Evolutionary conservation across 2,113 vertebrate species (phyloP).

Genomic region (Cheilinus undulatus): DNA sequence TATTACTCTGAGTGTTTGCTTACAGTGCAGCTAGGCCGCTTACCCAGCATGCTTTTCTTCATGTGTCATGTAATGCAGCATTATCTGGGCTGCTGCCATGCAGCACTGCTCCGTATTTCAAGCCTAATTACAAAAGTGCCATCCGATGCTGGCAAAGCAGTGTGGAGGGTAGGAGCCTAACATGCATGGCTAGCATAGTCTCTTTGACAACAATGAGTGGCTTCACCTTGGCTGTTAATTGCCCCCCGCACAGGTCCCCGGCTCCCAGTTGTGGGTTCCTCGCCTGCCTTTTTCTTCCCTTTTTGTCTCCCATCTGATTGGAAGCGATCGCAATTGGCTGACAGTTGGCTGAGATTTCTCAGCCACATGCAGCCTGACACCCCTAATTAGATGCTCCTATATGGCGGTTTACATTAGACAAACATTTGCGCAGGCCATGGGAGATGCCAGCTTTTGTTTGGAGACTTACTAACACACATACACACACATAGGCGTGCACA

Average conservation of each 20-base stretch:
- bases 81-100: constrained; percentile 45
- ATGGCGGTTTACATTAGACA: constrained; percentile 82
- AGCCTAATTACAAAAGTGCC: constrained; percentile 78
- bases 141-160: constrained; percentile 66
- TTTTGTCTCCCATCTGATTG: constrained; percentile 72
- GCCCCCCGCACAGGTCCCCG: constrained; percentile 64
- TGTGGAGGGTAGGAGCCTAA: constrained; percentile 66
- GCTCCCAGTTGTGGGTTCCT: constrained; percentile 65
- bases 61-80: constrained; percentile 67
- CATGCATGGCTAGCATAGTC: constrained; percentile 72
- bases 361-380: constrained; percentile 79
- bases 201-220: constrained; percentile 74
- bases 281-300: constrained; percentile 54
- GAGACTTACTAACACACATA: constrained; percentile 59
- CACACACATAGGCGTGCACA: constrained; percentile 34
- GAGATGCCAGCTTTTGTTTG: constrained; percentile 83
- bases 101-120: constrained; percentile 58
- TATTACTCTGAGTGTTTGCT: constrained; percentile 30
- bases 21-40: constrained; percentile 11
- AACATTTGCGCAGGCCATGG: constrained; percentile 82
- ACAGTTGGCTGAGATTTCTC: constrained; percentile 84
- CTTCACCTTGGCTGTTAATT: constrained; percentile 83
- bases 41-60: constrained; percentile 55
- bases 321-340: constrained; percentile 75
- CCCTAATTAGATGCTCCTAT: constrained; percentile 83